Evolutionary conservation across 2,113 vertebrate species (phyloP).

Genomic region (Calyptommatus sinebrachiatus): DNA sequence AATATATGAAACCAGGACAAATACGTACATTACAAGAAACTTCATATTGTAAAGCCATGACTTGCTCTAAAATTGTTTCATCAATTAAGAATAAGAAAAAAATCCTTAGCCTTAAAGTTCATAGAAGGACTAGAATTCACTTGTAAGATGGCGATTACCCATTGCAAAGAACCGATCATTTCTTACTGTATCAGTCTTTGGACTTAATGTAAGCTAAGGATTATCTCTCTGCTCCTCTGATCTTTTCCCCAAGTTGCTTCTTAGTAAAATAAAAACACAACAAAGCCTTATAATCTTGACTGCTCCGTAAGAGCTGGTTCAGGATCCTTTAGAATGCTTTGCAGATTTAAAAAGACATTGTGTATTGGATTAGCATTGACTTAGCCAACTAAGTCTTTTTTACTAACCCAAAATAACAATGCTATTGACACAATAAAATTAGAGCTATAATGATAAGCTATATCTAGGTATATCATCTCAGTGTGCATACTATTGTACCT

Average conservation of each 20-base stretch:
- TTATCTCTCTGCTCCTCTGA: not conserved
- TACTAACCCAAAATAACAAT: not conserved
- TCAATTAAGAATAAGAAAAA: conserved; percentile 34
- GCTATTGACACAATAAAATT: not conserved
- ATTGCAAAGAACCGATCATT: not conserved
- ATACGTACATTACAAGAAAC: conserved; percentile 27
- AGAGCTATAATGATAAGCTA: not conserved
- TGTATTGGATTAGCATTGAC: not conserved
- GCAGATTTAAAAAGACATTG: not conserved
- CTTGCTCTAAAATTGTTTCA: conserved; percentile 52
- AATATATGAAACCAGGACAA: conserved; percentile 29
- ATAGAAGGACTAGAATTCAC: conserved; percentile 43
- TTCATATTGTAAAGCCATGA: conserved; percentile 37
- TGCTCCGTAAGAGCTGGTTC: not conserved
- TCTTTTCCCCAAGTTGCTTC: not conserved
- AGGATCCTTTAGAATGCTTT: not conserved
- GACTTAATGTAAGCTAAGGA: not conserved
- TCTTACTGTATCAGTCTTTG: not conserved
- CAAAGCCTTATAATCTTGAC: not conserved
- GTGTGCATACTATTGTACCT: not conserved
- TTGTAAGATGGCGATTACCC: conserved; percentile 5
- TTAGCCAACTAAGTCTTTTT: not conserved
- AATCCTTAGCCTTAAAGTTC: conserved; percentile 41
- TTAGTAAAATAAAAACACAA: not conserved
- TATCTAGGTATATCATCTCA: not conserved